Base-by-base conservation (phyloP, 2,113 vertebrate genomes). In the Cariama cristata region DNA sequence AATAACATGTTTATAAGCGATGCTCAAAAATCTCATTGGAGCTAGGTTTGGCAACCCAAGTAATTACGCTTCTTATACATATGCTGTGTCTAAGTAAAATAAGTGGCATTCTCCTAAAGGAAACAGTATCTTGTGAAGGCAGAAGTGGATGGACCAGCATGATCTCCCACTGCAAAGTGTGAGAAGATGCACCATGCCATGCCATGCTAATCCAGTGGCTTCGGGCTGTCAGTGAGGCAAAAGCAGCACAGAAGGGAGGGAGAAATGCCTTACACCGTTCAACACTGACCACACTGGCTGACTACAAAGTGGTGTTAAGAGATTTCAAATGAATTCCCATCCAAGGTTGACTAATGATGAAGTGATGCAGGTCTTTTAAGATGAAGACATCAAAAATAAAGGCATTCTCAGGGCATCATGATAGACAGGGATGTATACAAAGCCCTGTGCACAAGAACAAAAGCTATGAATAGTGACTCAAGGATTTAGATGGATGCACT, bases 341-440 rank as follows among this genome's bases (percentile, higher is more conserved):
- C 96, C 95, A 80, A 81, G 67, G 53, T 4, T 94, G 91, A 33
- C 89, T 96, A 95, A 89, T 66, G 95, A 73, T 94, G 94, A 96
- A 90, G 84, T 82, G 84, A 88, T 82, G 94, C 47, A 58, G 94
- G 66, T 88, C 89, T 94, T 94, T 95, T 93, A 94, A 84, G 88
- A 96, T 0, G 95, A 93, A 95, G 89, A 86, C 92, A 88, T 74
- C 93, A 96, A 95, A 97, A 97, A 87, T 33, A 94, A 96, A 94
- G 26, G 67, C 89, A 72, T 62, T 94, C 73, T 93, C 62, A 73
- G 89, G 69, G 91, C 76, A 87, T 96, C 96, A 97, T 27, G 94
- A 97, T 3, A 97, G 84, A 97, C 96, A 97, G 94, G 97, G 89
- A 69, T 47, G 82, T 66, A 97, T 83, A 95, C 97, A 97, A 94